A percentile compares a stretch with the other conserved stretches of the same genome.
These are phyloP conservation scores for Dicentrarchus labrax DNA, from an alignment of 2,113 vertebrate genomes.

Conservation along the genomic window DNA sequence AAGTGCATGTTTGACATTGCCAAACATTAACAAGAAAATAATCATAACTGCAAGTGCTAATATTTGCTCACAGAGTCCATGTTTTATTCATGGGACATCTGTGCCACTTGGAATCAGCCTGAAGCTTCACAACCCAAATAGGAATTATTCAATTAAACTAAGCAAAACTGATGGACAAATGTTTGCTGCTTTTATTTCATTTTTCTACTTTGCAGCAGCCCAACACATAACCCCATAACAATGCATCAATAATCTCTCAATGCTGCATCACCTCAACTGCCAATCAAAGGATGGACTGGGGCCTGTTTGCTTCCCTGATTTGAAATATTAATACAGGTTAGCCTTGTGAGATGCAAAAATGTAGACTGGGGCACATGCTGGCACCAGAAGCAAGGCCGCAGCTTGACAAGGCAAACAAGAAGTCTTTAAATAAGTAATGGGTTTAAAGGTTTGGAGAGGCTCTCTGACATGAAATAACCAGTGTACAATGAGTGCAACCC, in stretches of 20 bases:
- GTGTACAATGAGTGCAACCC: conserved; percentile 57
- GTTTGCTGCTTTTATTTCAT: conserved; percentile 50
- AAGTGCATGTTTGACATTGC: conserved; percentile 52
- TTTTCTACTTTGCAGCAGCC: conserved; percentile 58
- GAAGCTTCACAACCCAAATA: conserved; percentile 62
- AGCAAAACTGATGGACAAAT: conserved; percentile 67
- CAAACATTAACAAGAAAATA: conserved; percentile 70
- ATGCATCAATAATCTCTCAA: conserved; percentile 76
- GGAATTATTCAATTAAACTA: conserved; percentile 72
- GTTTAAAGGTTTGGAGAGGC: conserved; percentile 77
- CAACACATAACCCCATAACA: conserved; percentile 48
- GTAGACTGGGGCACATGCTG: conserved; percentile 76
- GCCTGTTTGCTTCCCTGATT: conserved; percentile 74
- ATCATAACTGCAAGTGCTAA: conserved; percentile 67
- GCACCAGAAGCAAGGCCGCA: conserved; percentile 83
- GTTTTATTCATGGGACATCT: conserved; percentile 82
- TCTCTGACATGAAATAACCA: conserved; percentile 74
- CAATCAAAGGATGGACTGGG: conserved; percentile 73
- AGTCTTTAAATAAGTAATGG: conserved; percentile 84
- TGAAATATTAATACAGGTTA: conserved; percentile 87
- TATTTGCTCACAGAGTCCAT: conserved; percentile 67
- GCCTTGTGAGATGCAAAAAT: conserved; percentile 86
- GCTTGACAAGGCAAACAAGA: conserved; percentile 85
- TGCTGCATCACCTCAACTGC: conserved; percentile 74
- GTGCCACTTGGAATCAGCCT: conserved; percentile 69